Conservation (phyloP, 2,888 invertebrate species). For the Nephrotoma guestfalica region DNA sequence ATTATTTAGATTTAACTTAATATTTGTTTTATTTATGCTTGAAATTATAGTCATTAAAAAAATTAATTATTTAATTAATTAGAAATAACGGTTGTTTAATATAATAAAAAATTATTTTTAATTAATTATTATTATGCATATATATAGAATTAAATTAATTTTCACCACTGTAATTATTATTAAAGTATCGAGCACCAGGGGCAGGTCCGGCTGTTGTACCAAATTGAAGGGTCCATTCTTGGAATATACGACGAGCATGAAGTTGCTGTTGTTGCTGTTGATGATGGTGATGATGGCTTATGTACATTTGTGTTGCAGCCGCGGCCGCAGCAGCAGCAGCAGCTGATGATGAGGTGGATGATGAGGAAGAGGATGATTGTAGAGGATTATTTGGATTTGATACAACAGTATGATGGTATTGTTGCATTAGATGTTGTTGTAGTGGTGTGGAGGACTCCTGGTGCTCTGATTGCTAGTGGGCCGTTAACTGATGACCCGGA, state of each 20-base stretch:
- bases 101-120: not conserved
- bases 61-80: not conserved
- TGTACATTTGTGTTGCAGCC: constrained; percentile 28
- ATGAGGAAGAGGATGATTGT: constrained; percentile 13
- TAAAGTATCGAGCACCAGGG: constrained; percentile 26
- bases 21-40: not conserved
- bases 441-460: constrained; percentile 42
- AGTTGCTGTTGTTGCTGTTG: constrained; percentile 34
- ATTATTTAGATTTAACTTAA: not conserved
- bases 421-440: constrained; percentile 10
- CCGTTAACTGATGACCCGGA: constrained; percentile 62
- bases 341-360: constrained; percentile 20
- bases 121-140: not conserved
- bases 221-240: constrained; percentile 33
- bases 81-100: not conserved
- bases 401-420: constrained; percentile 22
- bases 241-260: constrained; percentile 30
- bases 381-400: constrained; percentile 16
- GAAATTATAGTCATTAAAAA: not conserved
- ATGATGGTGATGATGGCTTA: constrained; percentile 21
- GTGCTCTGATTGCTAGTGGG: constrained; percentile 75
- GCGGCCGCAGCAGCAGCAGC: constrained; percentile 32
- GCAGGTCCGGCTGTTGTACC: constrained; percentile 25
- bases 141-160: not conserved
- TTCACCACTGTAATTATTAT: constrained; percentile 31